phyloP scores from a whole-genome alignment of 2,797 vertebrate genomes.

The Kryptopterus vitreolus region DNA sequence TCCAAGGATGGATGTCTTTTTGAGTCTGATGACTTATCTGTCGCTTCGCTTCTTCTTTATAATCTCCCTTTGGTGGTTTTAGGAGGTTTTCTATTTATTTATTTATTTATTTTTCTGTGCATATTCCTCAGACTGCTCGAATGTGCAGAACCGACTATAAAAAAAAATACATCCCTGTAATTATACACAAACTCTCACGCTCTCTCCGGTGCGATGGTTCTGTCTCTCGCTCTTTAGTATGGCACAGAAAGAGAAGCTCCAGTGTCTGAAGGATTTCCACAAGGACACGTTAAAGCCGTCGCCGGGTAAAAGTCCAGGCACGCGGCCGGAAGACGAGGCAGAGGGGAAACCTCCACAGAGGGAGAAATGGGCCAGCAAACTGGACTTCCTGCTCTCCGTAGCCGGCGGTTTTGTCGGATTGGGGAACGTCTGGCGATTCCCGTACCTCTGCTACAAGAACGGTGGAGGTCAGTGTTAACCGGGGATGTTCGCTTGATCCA shows the following conservation, averaged over 20 bases:
- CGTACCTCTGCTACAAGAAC: slow-evolving; percentile 99
- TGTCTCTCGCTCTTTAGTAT: slow-evolving; percentile 69
- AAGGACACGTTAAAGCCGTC: slow-evolving; percentile 98
- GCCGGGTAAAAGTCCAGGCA: slow-evolving; percentile 95
- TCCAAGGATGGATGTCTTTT: not conserved
- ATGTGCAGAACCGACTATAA: too few species aligned
- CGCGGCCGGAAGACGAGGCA: slow-evolving; percentile 92
- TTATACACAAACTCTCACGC: not conserved
- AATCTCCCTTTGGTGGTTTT: slow-evolving; percentile 9
- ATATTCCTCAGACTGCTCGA: not conserved
- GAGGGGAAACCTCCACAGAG: slow-evolving; percentile 93
- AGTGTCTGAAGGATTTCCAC: slow-evolving; percentile 97
- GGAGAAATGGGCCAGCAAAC: slow-evolving; percentile 99
- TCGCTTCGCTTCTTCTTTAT: not conserved
- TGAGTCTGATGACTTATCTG: not conserved
- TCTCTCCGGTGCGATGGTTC: too few species aligned
- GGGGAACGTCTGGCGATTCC: slow-evolving; percentile 98
- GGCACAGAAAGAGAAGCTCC: slow-evolving; percentile 97
- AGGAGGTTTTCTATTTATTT: not conserved
- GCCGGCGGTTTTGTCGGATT: slow-evolving; percentile 97
- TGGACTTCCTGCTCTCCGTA: slow-evolving; percentile 97
- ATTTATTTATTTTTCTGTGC: not conserved
- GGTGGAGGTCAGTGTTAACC: slow-evolving; percentile 85
- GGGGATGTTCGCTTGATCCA: not conserved
- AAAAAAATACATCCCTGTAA: too few species aligned